Conservation (phyloP, 1,140 invertebrate species). For the Araneus ventricosus region DNA sequence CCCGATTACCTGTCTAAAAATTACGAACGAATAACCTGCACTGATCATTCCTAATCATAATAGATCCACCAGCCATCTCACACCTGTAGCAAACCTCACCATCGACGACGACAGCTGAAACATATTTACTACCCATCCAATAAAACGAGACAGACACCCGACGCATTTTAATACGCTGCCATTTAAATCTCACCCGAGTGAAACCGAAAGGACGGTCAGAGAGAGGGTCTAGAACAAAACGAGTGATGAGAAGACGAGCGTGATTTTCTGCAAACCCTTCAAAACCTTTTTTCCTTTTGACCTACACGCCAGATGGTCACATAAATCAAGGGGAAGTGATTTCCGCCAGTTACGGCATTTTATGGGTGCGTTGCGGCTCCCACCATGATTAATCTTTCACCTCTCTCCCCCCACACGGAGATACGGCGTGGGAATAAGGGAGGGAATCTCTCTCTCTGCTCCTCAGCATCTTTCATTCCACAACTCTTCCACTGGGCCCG, state of each 20-base stretch:
- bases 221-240: slow-evolving; percentile 14
- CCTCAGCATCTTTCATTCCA: slow-evolving; percentile 45
- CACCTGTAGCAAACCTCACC: neutral
- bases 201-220: slow-evolving; percentile 10
- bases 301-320: slow-evolving; percentile 68
- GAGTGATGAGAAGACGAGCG: slow-evolving; percentile 4
- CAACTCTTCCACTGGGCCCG: slow-evolving; percentile 6
- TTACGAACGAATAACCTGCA: too few relatives aligned
- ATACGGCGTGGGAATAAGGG: slow-evolving; percentile 36
- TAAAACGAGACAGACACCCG: neutral
- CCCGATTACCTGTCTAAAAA: too few relatives aligned
- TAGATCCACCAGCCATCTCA: neutral
- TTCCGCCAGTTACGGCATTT: slow-evolving; percentile 74
- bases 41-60: too few relatives aligned
- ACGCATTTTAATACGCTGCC: neutral
- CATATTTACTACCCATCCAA: neutral
- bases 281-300: slow-evolving; percentile 69
- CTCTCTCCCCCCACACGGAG: slow-evolving; percentile 6
- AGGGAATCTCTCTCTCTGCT: neutral
- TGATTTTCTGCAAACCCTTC: slow-evolving; percentile 29
- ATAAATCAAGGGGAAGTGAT: slow-evolving; percentile 74
- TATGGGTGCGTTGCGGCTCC: slow-evolving; percentile 68
- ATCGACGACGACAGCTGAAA: neutral
- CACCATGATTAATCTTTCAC: slow-evolving; percentile 58
- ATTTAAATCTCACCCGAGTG: slow-evolving; percentile 9